Percentiles rank a stretch among this genome's conserved stretches.
phyloP scores from a whole-genome alignment of 2,888 invertebrate species.

The Yponomeuta sedellus region DNA sequence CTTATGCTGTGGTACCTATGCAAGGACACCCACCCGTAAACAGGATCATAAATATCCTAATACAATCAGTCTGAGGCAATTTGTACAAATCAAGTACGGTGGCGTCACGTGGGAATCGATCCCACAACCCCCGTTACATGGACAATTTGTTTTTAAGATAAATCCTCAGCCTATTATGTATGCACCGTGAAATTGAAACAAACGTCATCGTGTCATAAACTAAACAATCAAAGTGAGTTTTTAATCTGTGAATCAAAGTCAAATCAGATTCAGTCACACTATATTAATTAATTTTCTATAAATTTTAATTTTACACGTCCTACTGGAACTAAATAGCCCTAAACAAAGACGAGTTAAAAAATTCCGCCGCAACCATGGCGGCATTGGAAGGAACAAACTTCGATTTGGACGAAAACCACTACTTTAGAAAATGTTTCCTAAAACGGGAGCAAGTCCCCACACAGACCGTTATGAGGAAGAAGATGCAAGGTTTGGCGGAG shows the following conservation, averaged over 20 bases:
- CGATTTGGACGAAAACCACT: constrained; percentile 44
- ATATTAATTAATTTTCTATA: background rate
- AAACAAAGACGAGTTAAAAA: too few relatives aligned
- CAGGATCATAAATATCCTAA: too few relatives aligned
- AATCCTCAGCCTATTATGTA: background rate
- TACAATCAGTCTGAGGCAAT: too few relatives aligned
- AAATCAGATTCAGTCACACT: background rate
- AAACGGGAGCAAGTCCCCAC: constrained; percentile 55
- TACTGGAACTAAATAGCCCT: too few relatives aligned
- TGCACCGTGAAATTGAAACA: background rate
- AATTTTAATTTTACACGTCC: background rate
- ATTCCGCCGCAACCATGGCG: background rate
- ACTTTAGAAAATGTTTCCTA: constrained; percentile 52
- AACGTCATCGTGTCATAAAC: background rate
- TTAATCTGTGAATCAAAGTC: background rate
- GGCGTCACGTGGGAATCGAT: too few relatives aligned
- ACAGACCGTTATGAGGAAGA: constrained; percentile 50
- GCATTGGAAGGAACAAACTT: constrained; percentile 14
- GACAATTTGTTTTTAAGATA: too few relatives aligned
- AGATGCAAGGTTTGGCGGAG: constrained; percentile 53
- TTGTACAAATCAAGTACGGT: too few relatives aligned
- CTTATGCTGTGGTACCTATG: too few relatives aligned
- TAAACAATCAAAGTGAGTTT: too few relatives aligned
- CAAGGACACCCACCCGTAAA: too few relatives aligned
- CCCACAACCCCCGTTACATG: too few relatives aligned